Conservation (phyloP, 2,797 vertebrate genomes). For the Rhadinocentrus ornatus region DNA sequence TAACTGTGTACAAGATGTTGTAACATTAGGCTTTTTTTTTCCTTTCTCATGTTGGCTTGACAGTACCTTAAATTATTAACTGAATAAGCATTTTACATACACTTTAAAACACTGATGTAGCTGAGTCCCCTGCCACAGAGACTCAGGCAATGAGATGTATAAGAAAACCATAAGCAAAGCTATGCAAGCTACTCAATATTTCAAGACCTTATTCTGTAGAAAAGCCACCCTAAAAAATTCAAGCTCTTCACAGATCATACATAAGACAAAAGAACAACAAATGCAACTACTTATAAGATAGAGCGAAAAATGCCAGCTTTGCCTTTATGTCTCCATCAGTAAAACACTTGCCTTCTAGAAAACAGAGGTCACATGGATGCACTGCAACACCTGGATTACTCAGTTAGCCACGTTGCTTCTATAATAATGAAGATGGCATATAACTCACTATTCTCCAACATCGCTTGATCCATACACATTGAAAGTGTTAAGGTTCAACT, state of each 20-base stretch:
- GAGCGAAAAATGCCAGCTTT: neutral
- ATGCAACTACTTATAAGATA: neutral
- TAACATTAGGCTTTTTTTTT: slow-evolving; percentile 36
- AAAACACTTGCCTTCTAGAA: neutral
- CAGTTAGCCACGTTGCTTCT: neutral
- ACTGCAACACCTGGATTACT: neutral
- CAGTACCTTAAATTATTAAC: slow-evolving; percentile 33
- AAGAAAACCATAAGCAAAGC: neutral
- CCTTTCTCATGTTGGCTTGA: slow-evolving; percentile 16
- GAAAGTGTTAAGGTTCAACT: slow-evolving; percentile 9
- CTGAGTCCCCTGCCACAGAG: slow-evolving; percentile 30
- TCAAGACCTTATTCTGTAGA: neutral
- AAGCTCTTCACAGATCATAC: neutral
- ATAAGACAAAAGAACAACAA: neutral
- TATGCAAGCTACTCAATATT: neutral
- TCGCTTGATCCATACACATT: slow-evolving; percentile 15
- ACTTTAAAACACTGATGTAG: slow-evolving; percentile 37
- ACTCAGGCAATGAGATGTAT: neutral
- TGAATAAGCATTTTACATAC: slow-evolving; percentile 56
- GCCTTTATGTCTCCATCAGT: neutral
- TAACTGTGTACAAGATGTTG: slow-evolving; percentile 18
- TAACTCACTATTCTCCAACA: neutral
- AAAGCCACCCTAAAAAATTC: neutral
- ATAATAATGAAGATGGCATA: neutral
- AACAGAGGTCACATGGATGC: neutral